Base-by-base conservation (phyloP, 2,797 vertebrate genomes). In the Danio choprae region DNA sequence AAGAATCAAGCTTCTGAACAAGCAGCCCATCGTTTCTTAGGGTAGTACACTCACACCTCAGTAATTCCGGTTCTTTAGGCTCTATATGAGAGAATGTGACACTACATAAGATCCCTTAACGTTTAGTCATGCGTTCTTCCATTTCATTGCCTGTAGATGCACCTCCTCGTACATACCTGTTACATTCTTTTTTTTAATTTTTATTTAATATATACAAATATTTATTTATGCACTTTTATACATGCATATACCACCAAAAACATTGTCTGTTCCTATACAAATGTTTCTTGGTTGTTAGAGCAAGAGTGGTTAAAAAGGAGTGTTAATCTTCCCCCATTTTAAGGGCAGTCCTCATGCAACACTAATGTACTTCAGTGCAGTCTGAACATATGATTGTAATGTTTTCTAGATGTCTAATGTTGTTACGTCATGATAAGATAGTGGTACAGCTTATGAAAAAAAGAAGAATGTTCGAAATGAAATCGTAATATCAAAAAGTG, bases 321-420 rank as follows among this genome's bases (percentile, higher is more conserved):
- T 85, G 81, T 75, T 85, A 87, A 85, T 71, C 84, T 84, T 87
- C 84, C 84, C 29, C 86, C 77, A 81, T 62, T 65, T 79, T 69
- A 72, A 64, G 69, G 69, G 78, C 77, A 71, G 67, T n/a, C 9
- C 41, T 56, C 40, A 18, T 77, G 51, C 38, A 59, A 41, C 60
- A 71, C 48, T 51, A 62, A 62, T 62, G 29, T 79, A 53, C 46
- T 91, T 90, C 89, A 90, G 84, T 62, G 70, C 29, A 4, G 68
- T 8, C n/a, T 38, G 44, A 68, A 40, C 68, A 22, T 48, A 51
- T 72, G 58, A 73, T 73, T 80, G 69, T 73, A 73, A 38, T 65
- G 18, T 73, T 64, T 58, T 46, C n/a, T 72, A 56, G 60, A 65
- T 73, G 59, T 80, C 41, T 55, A 60, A 13, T 72, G 62, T 40